phyloP scores from a whole-genome alignment of 2,113 vertebrate species.

The Myxocyprinus asiaticus region DNA sequence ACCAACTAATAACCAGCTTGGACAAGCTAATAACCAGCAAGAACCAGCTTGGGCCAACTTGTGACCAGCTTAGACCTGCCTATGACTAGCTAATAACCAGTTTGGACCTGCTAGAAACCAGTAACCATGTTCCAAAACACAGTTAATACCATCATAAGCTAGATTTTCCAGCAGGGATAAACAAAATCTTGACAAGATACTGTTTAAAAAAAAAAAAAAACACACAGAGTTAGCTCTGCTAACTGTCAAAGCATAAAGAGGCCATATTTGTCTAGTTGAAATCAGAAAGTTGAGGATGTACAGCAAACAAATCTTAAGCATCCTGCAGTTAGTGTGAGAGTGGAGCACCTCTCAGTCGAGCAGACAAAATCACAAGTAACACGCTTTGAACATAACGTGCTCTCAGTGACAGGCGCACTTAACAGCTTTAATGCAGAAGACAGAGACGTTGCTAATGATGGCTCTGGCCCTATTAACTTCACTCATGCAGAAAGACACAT shows the following conservation, averaged over 20 bases:
- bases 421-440: conserved; percentile 60
- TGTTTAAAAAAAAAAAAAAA: not conserved
- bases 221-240: no score
- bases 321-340: not conserved
- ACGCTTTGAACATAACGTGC: conserved; percentile 19
- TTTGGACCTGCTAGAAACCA: no score
- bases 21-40: no score
- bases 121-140: no score
- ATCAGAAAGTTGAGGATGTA: conserved; percentile 9
- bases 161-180: no score
- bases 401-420: conserved; percentile 62
- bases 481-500: conserved; percentile 60
- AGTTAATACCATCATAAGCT: no score
- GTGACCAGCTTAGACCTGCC: no score
- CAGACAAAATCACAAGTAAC: conserved; percentile 41
- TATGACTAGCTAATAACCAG: no score
- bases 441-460: conserved; percentile 66
- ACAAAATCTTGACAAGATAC: not conserved
- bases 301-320: not conserved
- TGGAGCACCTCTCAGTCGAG: not conserved
- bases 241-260: not conserved
- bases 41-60: no score
- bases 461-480: conserved; percentile 63
- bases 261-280: conserved; percentile 12
- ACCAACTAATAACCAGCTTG: no score